These are phyloP conservation scores for Drepana arcuata DNA, from an alignment of 1,140 invertebrate species.

Conservation along the genomic window DNA sequence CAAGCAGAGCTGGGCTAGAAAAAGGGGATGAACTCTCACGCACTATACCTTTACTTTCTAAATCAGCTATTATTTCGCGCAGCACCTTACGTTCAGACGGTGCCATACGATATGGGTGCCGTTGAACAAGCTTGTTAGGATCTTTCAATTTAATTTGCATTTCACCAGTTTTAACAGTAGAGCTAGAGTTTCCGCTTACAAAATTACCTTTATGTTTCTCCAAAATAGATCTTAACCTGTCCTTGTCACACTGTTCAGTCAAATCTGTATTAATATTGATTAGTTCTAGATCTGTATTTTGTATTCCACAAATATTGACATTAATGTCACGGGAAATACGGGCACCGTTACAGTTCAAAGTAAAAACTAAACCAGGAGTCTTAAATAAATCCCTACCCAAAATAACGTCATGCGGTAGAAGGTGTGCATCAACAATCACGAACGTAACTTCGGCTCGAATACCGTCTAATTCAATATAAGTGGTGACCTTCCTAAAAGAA, in stretches of 20 bases:
- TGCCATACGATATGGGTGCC: slow-evolving; percentile 28
- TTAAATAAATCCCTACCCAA: slow-evolving; percentile 17
- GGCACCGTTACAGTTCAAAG: slow-evolving; percentile 2
- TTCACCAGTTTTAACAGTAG: slow-evolving; percentile 13
- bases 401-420: slow-evolving; percentile 16
- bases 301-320: not conserved
- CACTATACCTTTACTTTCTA: slow-evolving; percentile 12
- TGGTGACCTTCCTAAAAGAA: slow-evolving; percentile 8
- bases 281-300: not conserved
- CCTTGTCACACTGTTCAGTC: not conserved
- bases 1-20: slow-evolving; percentile 21
- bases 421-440: slow-evolving; percentile 6
- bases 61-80: slow-evolving; percentile 9
- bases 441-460: slow-evolving; percentile 4
- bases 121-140: slow-evolving; percentile 19
- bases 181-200: slow-evolving; percentile 12
- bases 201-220: slow-evolving; percentile 10
- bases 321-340: slow-evolving; percentile 3
- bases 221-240: slow-evolving; percentile 4
- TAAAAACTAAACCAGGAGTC: slow-evolving; percentile 15
- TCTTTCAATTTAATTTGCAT: slow-evolving; percentile 16
- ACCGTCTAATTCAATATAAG: slow-evolving; percentile 7
- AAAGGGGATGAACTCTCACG: slow-evolving; percentile 17
- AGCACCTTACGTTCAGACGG: slow-evolving; percentile 14
- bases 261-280: not conserved